Evolutionary conservation across 1,140 invertebrate species (phyloP), one percentile per base, ranked within the genome.

Genomic region (Geopemphigus sp.): DNA sequence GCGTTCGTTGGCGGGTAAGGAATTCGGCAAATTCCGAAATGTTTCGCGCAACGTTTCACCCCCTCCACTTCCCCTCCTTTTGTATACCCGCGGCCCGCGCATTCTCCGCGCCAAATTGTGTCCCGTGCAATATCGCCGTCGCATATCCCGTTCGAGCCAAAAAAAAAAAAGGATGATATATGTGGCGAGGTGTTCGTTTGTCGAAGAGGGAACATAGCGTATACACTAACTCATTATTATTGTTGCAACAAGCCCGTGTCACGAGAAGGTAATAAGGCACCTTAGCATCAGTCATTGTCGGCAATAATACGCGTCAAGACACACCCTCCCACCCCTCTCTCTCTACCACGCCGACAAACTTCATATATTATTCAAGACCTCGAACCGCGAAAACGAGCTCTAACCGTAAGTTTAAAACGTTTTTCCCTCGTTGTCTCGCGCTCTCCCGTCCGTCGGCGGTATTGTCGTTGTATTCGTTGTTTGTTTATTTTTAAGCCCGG

Each of bases 311-410:
- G 45, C n/a, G 73, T 76, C 56, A 76, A 39, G 22, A n/a, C n/a
- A n/a, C n/a, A n/a, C n/a, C n/a, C n/a, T n/a, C n/a, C n/a, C n/a
- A n/a, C n/a, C n/a, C n/a, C n/a, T n/a, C n/a, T n/a, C 73, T n/a
- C 29, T 76, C 56, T 17, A 39, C 54, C 73, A 17, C 32, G 56
- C 59, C n/a, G n/a, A 24, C 32, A 61, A 76, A 76, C 73, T 59
- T 59, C 73, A 76, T 76, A 76, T 57, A 76, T 76, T 76, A 57
- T 76, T 76, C 73, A 57, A 45, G 73, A 22, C n/a, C n/a, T n/a
- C n/a, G 32, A 59, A 59, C 73, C 73, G n/a, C 73, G 56, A 73
- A 73, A 56, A 39, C 54, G 6, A 57, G 29, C 53, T 15, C 22
- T 11, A 76, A 76, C 73, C 26, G 1, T n/a, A 76, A 59, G n/a